phyloP scores from a whole-genome alignment of 1,140 invertebrate species.

The Battus philenor region DNA sequence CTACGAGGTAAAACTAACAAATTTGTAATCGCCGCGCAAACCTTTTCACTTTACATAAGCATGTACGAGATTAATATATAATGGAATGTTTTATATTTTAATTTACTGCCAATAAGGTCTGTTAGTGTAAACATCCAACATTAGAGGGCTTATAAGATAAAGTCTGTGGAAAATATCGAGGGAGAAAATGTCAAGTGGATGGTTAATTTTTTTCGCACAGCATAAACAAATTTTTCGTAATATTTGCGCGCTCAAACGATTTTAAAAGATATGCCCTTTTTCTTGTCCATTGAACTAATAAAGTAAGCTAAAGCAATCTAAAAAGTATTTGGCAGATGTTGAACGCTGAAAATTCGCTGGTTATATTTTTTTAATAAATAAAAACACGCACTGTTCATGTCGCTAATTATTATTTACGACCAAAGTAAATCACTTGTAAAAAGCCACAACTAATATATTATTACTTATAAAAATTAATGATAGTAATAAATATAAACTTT shows the following conservation, averaged over 20 bases:
- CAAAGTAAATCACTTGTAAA: slow-evolving; percentile 10
- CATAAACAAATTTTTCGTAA: slow-evolving; percentile 3
- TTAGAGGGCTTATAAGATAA: too few species aligned
- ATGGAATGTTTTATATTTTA: too few species aligned
- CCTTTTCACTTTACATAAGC: too few species aligned
- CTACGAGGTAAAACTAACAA: background rate
- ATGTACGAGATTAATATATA: too few species aligned
- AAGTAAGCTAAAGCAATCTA: slow-evolving; percentile 10
- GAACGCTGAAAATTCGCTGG: slow-evolving; percentile 11
- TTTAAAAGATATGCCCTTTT: background rate
- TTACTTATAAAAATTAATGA: slow-evolving; percentile 6
- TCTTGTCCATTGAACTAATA: background rate
- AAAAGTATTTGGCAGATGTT: background rate
- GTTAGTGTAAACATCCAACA: too few species aligned
- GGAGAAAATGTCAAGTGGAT: background rate
- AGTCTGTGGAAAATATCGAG: too few species aligned
- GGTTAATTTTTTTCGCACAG: slow-evolving; percentile 11
- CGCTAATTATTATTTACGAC: slow-evolving; percentile 11
- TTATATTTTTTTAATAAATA: slow-evolving; percentile 9
- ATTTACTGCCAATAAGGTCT: too few species aligned
- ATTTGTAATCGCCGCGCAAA: slow-evolving; percentile 15
- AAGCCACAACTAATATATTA: slow-evolving; percentile 10
- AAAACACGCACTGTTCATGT: slow-evolving; percentile 10
- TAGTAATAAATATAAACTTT: slow-evolving; percentile 12
- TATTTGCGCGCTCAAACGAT: background rate